phyloP scores from a whole-genome alignment of 1,140 invertebrate genomes.

The Grapholita molesta region DNA sequence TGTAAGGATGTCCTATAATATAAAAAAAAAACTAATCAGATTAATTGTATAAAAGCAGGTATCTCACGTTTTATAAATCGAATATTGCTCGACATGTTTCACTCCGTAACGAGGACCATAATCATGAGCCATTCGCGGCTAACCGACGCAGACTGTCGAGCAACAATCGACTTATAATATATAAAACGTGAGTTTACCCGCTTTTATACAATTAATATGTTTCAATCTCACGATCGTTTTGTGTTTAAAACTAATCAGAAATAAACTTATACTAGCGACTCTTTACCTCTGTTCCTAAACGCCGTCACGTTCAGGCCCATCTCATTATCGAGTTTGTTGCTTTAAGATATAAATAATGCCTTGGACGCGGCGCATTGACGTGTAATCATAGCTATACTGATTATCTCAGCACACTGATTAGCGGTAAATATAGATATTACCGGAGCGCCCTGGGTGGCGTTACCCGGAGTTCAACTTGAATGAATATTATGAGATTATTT shows the following conservation, averaged over 20 bases:
- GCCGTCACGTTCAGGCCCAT: neutral
- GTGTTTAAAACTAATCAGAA: neutral
- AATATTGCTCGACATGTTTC: no score
- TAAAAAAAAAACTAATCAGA: no score
- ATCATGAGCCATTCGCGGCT: no score
- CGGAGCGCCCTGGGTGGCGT: slow-evolving; percentile 1
- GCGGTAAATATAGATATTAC: slow-evolving; percentile 12
- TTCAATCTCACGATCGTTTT: no score
- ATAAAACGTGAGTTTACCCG: no score
- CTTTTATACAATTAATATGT: no score
- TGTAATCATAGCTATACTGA: neutral
- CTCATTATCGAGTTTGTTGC: slow-evolving; percentile 10
- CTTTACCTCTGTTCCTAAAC: neutral
- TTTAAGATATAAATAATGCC: slow-evolving; percentile 14
- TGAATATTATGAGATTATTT: neutral
- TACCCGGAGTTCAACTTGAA: neutral
- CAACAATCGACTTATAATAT: no score
- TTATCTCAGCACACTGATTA: neutral
- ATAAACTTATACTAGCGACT: neutral
- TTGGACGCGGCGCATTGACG: slow-evolving; percentile 3
- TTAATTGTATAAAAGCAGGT: no score
- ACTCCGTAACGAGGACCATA: no score
- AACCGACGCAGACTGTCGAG: no score
- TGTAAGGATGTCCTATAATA: no score
- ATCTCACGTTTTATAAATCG: no score